Evolutionary conservation across 2,888 invertebrate genomes (phyloP), one percentile per base, ranked within the genome.

Genomic region (Antitype chi): DNA sequence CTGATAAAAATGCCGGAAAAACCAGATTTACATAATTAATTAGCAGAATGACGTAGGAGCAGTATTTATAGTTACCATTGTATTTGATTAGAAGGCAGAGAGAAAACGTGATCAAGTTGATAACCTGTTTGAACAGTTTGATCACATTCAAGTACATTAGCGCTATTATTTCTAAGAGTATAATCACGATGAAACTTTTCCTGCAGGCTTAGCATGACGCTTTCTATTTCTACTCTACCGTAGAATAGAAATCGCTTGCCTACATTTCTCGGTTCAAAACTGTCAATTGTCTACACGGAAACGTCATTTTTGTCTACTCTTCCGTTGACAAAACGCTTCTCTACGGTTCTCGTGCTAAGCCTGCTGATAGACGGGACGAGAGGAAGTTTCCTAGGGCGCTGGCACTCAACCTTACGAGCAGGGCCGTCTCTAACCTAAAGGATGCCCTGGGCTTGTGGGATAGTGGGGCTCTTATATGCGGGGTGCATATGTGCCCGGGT

Each of bases 101-200:
- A 67, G 63, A 49, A 69, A 77, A 80, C 79, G 86, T 86, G 88
- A 77, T 81, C 60, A 66, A 62, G 59, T 70, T 80, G 63, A 73
- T 69, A 84, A 86, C 75, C 52, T 60, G 43, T 57, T 63, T 64
- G 70, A 43, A 25, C 55, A 62, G 63, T 63, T 69, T 55, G 63
- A 73, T 69, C 53, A 83, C 60, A 76, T 74, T 69, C 62, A 74
- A 80, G 76, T 70, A 78, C 59, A 60, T 75, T 55, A 60, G 55
- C 49, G 74, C 28, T 67, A 72, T 70, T 63, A 52, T 70, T 81
- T 70, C 52, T 68, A 71, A 75, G 43, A 71, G 20, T 63, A 64
- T 59, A 74, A 67, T 67, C 71, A 78, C 67, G 60, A 75, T 32
- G 8, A 38, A 67, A 72, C 49, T 66, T 71, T 38, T 38, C 38